These are phyloP conservation scores for Ciconia boyciana DNA, from an alignment of 2,113 vertebrate species.

Conservation along the genomic window DNA sequence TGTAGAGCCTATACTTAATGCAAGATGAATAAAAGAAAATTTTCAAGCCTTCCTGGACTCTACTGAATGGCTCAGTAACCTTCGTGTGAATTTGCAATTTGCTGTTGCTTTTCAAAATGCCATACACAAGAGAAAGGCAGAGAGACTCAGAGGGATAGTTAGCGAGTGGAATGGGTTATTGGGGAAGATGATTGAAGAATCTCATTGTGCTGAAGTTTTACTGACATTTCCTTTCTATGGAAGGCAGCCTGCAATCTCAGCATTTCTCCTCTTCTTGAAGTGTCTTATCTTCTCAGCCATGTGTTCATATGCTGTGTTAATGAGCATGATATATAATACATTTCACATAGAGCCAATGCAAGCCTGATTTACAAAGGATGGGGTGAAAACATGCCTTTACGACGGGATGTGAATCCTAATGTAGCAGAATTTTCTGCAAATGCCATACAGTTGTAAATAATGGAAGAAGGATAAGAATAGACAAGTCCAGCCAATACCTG, in stretches of 20 bases:
- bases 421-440: constrained; percentile 4
- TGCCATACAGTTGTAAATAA: constrained; percentile 25
- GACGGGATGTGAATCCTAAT: constrained; percentile 8
- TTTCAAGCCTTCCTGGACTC: background rate
- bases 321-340: constrained; percentile 21
- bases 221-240: background rate
- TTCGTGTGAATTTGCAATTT: background rate
- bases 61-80: background rate
- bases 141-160: background rate
- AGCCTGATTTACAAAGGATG: constrained; percentile 29
- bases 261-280: background rate
- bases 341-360: background rate
- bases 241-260: constrained; percentile 14
- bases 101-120: background rate
- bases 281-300: constrained; percentile 43
- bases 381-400: background rate
- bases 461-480: constrained; percentile 24
- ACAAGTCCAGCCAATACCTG: background rate
- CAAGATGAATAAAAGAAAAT: background rate
- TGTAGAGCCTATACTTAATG: background rate
- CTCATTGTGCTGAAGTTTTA: background rate
- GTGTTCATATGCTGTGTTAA: constrained; percentile 28
- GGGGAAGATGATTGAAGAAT: constrained; percentile 33
- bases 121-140: background rate
- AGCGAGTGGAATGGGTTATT: background rate